phyloP scores from a whole-genome alignment of 1,140 invertebrate genomes.

The Meloidogyne exigua region DNA sequence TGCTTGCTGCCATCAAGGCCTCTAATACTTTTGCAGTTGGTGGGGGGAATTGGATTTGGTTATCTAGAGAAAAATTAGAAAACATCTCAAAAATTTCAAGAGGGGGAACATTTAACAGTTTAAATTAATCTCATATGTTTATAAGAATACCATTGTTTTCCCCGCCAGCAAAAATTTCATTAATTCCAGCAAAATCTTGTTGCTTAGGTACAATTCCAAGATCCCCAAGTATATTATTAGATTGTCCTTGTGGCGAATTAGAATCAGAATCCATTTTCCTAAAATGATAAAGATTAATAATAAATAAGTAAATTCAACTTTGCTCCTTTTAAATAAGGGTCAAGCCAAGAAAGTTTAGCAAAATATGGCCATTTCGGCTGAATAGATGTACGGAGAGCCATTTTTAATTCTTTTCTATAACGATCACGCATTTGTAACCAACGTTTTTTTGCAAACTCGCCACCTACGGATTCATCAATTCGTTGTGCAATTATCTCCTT shows the following conservation, averaged over 20 bases:
- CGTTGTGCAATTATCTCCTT: slow-evolving; percentile 39
- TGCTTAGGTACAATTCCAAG: not conserved
- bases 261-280: slow-evolving; percentile 3
- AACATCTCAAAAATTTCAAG: not conserved
- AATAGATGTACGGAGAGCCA: slow-evolving; percentile 47
- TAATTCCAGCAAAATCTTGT: not conserved
- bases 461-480: slow-evolving; percentile 46
- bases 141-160: not conserved
- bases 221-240: not conserved
- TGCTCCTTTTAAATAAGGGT: slow-evolving; percentile 61
- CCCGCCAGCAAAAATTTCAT: not conserved
- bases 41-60: slow-evolving; percentile 13
- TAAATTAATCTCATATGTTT: not conserved
- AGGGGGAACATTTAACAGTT: not conserved
- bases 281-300: not conserved
- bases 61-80: not conserved
- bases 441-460: slow-evolving; percentile 63
- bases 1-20: slow-evolving; percentile 19
- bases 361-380: slow-evolving; percentile 63
- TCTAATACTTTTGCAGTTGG: slow-evolving; percentile 16
- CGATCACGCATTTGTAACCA: slow-evolving; percentile 61
- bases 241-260: not conserved
- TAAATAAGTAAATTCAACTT: slow-evolving; percentile 36
- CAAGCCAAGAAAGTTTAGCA: slow-evolving; percentile 56
- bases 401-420: slow-evolving; percentile 60